Percentiles rank a stretch among this genome's conserved stretches.
Conservation (phyloP, 1,140 invertebrate genomes). For the Drosophila neocordata region DNA sequence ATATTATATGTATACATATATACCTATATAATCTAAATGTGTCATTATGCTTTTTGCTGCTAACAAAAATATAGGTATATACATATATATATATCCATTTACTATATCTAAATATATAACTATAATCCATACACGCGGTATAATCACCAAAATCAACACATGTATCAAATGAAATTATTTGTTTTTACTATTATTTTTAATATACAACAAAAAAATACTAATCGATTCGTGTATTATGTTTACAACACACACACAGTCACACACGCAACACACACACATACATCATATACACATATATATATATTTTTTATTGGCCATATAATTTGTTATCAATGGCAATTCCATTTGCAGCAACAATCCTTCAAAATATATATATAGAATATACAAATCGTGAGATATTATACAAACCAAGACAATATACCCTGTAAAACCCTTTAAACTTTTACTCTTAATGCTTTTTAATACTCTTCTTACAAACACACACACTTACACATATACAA, state of each 20-base stretch:
- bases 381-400: not conserved
- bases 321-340: conserved; percentile 51
- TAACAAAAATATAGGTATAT: conserved; percentile 27
- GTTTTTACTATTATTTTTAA: conserved; percentile 26
- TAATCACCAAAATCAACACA: conserved; percentile 23
- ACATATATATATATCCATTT: conserved; percentile 28
- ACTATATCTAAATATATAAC: conserved; percentile 35
- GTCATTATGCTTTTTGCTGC: conserved; percentile 41
- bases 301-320: conserved; percentile 17
- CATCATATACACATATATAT: conserved; percentile 20
- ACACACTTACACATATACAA: not conserved
- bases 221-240: conserved; percentile 80
- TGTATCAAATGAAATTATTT: conserved; percentile 29
- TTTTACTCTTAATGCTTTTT: not conserved
- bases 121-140: conserved; percentile 36
- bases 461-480: not conserved
- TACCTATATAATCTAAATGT: conserved; percentile 44
- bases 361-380: too few species aligned
- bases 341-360: conserved; percentile 15
- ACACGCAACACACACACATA: conserved; percentile 29
- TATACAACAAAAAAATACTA: conserved; percentile 72
- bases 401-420: not conserved
- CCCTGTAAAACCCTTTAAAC: too few species aligned
- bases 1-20: conserved; percentile 21
- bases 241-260: conserved; percentile 51